Conservation (phyloP, 2,797 vertebrate genomes). For the Lycodopsis pacificus region DNA sequence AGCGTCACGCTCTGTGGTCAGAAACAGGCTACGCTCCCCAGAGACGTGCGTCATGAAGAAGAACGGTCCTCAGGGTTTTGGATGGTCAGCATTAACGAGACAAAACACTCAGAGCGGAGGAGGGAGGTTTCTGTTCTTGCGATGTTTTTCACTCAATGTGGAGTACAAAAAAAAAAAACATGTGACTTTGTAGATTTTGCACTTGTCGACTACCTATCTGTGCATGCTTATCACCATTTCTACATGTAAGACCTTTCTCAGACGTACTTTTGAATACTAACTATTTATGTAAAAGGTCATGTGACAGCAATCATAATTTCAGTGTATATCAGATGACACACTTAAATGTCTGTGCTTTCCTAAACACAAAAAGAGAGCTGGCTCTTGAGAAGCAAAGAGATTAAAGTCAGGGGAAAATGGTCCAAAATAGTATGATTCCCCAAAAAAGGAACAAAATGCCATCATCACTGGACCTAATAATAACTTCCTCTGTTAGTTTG, state of each 20-base stretch:
- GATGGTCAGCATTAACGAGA: conserved; percentile 42
- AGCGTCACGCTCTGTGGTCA: conserved; percentile 50
- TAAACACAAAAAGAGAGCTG: conserved; percentile 69
- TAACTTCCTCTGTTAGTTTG: conserved; percentile 65
- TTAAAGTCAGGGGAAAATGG: conserved; percentile 56
- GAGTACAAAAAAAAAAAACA: conserved; percentile 63
- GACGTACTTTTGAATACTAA: conserved; percentile 82
- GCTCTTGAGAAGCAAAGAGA: conserved; percentile 68
- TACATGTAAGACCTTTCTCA: conserved; percentile 82
- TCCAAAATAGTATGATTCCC: conserved; percentile 57
- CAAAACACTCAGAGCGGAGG: conserved; percentile 35
- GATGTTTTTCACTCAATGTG: conserved; percentile 76
- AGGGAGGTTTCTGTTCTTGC: conserved; percentile 63
- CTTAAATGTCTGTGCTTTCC: conserved; percentile 79
- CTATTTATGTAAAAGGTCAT: conserved; percentile 82
- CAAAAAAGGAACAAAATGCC: conserved; percentile 55
- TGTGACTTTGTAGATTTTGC: conserved; percentile 84
- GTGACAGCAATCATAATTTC: conserved; percentile 83
- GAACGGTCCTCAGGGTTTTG: conserved; percentile 59
- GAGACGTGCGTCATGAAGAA: conserved; percentile 38
- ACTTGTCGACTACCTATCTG: conserved; percentile 84
- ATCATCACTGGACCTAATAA: conserved; percentile 69
- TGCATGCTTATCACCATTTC: conserved; percentile 84
- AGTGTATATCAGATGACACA: conserved; percentile 79
- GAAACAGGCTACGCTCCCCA: conserved; percentile 35